phyloP scores from a whole-genome alignment of 2,797 vertebrate genomes.

The Macrochelys suwanniensis region DNA sequence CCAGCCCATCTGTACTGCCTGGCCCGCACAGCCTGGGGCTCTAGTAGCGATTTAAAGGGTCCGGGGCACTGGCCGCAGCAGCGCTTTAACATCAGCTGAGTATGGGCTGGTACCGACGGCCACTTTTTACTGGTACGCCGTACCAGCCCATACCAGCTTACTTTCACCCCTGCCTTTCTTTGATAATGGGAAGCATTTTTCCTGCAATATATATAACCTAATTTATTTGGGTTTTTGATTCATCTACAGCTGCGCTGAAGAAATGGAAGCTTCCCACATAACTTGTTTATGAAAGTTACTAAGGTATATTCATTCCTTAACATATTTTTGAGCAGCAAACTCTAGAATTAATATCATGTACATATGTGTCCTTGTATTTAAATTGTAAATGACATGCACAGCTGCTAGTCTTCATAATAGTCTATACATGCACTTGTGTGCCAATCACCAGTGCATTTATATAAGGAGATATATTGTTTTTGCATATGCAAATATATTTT shows the following conservation, averaged over 20 bases:
- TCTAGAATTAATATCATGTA: not conserved
- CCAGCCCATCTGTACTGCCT: too few relatives aligned
- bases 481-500: conserved; percentile 4
- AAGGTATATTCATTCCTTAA: not conserved
- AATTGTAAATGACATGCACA: not conserved
- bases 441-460: not conserved
- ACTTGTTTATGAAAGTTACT: not conserved
- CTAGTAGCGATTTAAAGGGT: too few relatives aligned
- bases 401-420: not conserved
- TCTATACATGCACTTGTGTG: not conserved
- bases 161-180: not conserved
- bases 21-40: too few relatives aligned
- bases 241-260: not conserved
- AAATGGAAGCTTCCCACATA: not conserved
- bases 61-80: too few relatives aligned
- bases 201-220: not conserved
- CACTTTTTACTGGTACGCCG: too few relatives aligned
- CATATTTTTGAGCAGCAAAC: not conserved
- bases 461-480: not conserved
- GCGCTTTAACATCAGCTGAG: too few relatives aligned
- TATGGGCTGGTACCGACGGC: too few relatives aligned
- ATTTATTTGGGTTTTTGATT: not conserved
- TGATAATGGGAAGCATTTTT: not conserved
- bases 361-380: not conserved
- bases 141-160: too few relatives aligned